Evolutionary conservation across 1,140 invertebrate species (phyloP).

Genomic region (Drosophila ercepeae): DNA sequence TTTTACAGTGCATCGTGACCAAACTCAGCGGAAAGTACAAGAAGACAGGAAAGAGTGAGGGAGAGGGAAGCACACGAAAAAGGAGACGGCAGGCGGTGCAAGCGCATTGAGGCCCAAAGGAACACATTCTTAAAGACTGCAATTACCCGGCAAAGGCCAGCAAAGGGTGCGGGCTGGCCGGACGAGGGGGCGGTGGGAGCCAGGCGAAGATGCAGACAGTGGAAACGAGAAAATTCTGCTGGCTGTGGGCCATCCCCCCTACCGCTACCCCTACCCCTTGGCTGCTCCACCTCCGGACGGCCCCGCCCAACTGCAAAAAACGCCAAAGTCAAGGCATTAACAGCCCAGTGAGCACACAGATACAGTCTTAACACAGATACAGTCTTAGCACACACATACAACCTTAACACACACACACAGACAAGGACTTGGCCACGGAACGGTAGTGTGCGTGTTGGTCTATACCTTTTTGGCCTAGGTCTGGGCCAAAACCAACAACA

Average conservation of each 20-base stretch:
- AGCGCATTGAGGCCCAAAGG: conserved; percentile 56
- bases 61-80: not conserved
- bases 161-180: not conserved
- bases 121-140: conserved; percentile 80
- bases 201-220: conserved; percentile 31
- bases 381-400: conserved; percentile 12
- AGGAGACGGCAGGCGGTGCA: conserved; percentile 11
- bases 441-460: conserved; percentile 23
- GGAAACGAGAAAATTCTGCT: conserved; percentile 40
- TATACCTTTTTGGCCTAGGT: conserved; percentile 48
- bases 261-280: conserved; percentile 4
- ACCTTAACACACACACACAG: not conserved
- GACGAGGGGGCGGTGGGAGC: conserved; percentile 15
- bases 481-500: conserved; percentile 30
- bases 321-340: conserved; percentile 57
- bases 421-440: not conserved
- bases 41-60: not conserved
- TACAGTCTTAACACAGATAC: conserved; percentile 11
- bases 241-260: conserved; percentile 31
- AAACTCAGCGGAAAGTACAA: conserved; percentile 25
- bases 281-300: not conserved
- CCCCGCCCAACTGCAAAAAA: conserved; percentile 27
- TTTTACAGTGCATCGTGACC: not conserved
- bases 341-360: conserved; percentile 54
- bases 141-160: conserved; percentile 63